Evolutionary conservation across 2,113 vertebrate species (phyloP).

Genomic region (Mustelus asterias): DNA sequence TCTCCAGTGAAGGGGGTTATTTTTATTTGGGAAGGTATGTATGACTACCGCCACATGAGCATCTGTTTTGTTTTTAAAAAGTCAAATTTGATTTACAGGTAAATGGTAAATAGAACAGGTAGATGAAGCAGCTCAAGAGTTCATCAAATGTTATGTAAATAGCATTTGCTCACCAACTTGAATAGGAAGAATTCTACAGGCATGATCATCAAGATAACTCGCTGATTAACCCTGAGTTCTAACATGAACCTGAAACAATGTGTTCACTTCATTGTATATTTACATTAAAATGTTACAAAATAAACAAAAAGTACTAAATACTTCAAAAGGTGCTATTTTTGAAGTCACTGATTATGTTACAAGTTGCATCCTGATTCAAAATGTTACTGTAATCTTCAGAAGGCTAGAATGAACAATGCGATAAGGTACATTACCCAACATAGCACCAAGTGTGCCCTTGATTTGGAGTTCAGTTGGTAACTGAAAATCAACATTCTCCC

Average conservation of each 20-base stretch:
- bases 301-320: not conserved
- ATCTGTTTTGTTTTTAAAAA: not conserved
- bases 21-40: not conserved
- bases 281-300: not conserved
- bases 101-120: not conserved
- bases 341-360: not conserved
- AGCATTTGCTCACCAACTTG: not conserved
- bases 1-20: slow-evolving; percentile 8
- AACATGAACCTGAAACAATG: not conserved
- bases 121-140: not conserved
- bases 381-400: not conserved
- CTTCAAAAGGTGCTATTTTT: not conserved
- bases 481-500: not conserved
- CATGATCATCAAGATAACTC: not conserved
- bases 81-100: slow-evolving; percentile 7
- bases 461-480: not conserved
- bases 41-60: not conserved
- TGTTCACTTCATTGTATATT: not conserved
- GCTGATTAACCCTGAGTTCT: not conserved
- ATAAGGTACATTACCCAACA: not conserved
- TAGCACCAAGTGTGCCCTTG: not conserved
- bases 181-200: not conserved
- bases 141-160: not conserved
- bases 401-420: not conserved
- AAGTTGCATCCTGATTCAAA: not conserved